phyloP scores from a whole-genome alignment of 2,113 vertebrate genomes.

The Chloroceryle aenea region DNA sequence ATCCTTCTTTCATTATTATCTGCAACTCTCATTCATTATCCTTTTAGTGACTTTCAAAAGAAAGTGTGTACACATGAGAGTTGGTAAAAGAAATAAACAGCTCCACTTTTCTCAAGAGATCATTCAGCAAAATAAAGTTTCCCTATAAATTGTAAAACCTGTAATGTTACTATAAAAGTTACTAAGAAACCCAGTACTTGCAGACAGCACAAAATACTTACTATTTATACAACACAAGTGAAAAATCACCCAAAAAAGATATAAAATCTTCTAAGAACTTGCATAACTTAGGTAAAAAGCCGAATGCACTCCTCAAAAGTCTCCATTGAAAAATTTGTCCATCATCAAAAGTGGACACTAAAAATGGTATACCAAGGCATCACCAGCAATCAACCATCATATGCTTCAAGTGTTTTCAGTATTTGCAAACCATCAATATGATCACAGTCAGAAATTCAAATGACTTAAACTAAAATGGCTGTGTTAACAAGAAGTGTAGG shows the following conservation, averaged over 20 bases:
- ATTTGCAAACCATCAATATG: background rate
- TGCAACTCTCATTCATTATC: background rate
- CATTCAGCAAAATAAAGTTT: background rate
- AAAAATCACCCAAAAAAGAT: background rate
- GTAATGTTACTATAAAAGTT: background rate
- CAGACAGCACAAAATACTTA: background rate
- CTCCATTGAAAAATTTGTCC: background rate
- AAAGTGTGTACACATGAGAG: background rate
- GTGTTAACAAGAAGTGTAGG: background rate
- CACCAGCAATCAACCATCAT: background rate
- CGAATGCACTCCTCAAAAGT: background rate
- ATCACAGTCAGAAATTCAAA: background rate
- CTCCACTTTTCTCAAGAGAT: background rate
- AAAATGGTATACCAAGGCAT: background rate
- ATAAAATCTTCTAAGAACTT: background rate
- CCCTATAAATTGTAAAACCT: background rate
- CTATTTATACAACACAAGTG: background rate
- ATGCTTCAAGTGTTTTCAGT: background rate
- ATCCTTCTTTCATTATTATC: background rate
- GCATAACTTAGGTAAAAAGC: background rate
- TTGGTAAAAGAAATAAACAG: background rate
- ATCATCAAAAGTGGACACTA: background rate
- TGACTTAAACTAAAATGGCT: background rate
- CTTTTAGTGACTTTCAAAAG: background rate
- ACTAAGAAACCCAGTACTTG: background rate